Evolutionary conservation across 2,113 vertebrate species (phyloP).

Genomic region (Antechinus stuartii): DNA sequence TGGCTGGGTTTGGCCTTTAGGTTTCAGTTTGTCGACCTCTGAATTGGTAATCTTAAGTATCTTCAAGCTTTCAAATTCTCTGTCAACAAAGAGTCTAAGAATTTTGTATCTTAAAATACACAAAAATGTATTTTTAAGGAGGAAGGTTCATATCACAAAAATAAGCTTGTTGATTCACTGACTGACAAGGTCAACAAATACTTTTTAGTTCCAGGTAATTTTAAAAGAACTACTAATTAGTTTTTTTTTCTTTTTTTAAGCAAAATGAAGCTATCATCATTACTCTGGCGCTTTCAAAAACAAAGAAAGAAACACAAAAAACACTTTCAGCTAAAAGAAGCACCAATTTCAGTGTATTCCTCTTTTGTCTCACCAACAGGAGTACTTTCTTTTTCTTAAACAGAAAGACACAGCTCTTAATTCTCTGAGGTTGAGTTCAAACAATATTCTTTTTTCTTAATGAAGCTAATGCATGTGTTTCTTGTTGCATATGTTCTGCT

Average conservation of each 20-base stretch:
- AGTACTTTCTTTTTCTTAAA: constrained; percentile 75
- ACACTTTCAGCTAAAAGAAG: constrained; percentile 40
- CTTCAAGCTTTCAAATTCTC: constrained; percentile 45
- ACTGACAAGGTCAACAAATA: constrained; percentile 21
- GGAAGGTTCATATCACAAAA: neutral
- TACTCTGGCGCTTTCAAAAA: constrained; percentile 62
- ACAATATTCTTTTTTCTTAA: constrained; percentile 77
- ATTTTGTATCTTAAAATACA: constrained; percentile 37
- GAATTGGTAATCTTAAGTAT: neutral
- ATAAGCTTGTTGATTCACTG: constrained; percentile 7
- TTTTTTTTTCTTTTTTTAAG: constrained; percentile 5
- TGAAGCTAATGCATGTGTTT: constrained; percentile 82
- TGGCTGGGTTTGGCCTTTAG: neutral
- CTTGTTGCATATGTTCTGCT: constrained; percentile 75
- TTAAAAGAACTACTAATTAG: constrained; percentile 48
- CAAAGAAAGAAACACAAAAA: constrained; percentile 49
- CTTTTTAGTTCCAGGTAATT: constrained; percentile 3
- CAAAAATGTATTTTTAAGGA: constrained; percentile 39
- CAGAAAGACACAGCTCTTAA: constrained; percentile 75
- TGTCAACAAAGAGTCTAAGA: constrained; percentile 48
- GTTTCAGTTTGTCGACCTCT: neutral
- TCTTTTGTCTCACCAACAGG: constrained; percentile 80
- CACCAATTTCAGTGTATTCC: constrained; percentile 82
- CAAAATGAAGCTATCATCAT: constrained; percentile 17
- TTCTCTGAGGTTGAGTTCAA: constrained; percentile 82